Evolutionary conservation across 2,888 invertebrate species (phyloP), one percentile per base, ranked within the genome.

Genomic region (Hipparchia sbordonii): DNA sequence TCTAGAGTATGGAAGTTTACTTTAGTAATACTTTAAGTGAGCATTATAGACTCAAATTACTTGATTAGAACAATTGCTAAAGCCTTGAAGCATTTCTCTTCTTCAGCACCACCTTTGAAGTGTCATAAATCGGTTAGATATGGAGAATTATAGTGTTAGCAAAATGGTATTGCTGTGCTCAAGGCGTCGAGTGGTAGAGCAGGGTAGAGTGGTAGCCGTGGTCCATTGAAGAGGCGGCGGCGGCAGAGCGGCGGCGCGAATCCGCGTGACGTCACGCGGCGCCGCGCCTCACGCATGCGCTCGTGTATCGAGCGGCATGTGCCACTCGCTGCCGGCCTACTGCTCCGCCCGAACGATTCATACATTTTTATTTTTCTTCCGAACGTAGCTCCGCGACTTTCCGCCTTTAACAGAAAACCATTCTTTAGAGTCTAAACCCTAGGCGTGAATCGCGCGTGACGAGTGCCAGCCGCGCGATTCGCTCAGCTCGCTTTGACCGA

Each of bases 221-320:
- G 79, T 79, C 78, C 80, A 81, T 81, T 83, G 84, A 81, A 82
- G 83, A 82, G 81, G 82, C 75, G 79, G 76, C 76, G 81, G 78
- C 75, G 79, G 80, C 79, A 83, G 80, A 82, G 86, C 88, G 89
- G 84, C 88, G 89, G 87, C 88, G 88, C 87, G 86, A 80, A 76
- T 75, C 77, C 79, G 78, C 77, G 87, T 90, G 90, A 90, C 91
- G 91, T 89, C 90, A 89, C 89, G 79, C 79, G 79, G 78, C 83
- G 82, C 82, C 81, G 78, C 84, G 82, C 84, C 83, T 83, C 90
- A 85, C 93, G 92, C 92, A 89, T 80, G 93, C 93, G 92, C 90
- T 84, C 87, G 81, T 76, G 87, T 93, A 93, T 93, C 92, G 93
- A 93, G 87, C 93, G 92, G 90, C 91, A 92, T 91, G 91, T 89